phyloP scores from a whole-genome alignment of 2,888 invertebrate species.

The Trissonchulus latispiculum region DNA sequence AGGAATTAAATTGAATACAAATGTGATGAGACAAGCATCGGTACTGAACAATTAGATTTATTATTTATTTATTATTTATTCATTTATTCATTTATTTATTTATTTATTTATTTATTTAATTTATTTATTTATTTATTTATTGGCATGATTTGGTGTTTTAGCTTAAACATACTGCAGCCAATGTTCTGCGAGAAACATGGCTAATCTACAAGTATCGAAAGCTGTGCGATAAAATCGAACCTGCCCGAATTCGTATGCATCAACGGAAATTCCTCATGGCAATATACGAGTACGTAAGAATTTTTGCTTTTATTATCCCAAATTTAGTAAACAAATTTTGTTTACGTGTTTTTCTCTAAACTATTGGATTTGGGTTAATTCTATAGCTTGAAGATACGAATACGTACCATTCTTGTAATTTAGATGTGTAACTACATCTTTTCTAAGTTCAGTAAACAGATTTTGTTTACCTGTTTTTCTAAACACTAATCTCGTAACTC shows the following conservation, averaged over 20 bases:
- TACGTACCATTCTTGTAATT: no score
- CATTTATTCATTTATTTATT: no score
- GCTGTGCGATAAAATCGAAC: conserved; percentile 90
- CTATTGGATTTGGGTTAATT: conserved; percentile 11
- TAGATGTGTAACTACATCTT: no score
- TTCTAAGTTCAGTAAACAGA: no score
- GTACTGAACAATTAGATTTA: no score
- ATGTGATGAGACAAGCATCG: no score
- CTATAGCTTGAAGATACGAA: background rate
- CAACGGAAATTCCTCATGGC: conserved; percentile 98
- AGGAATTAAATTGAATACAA: no score
- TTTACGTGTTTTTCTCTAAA: background rate
- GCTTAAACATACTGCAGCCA: conserved; percentile 99
- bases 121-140: conserved; percentile 7
- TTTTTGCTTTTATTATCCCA: no score
- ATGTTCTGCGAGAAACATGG: conserved; percentile 98
- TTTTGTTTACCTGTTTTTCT: no score
- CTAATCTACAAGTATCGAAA: conserved; percentile 99
- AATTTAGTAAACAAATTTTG: conserved; percentile 16
- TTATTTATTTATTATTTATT: no score
- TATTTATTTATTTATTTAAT: conserved; percentile 1
- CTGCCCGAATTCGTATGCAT: conserved; percentile 88
- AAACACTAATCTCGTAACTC: no score
- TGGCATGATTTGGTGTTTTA: conserved; percentile 47
- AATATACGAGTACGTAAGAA: conserved; percentile 91